Base-by-base conservation (phyloP, 2,113 vertebrate genomes). In the Eurypyga helias region DNA sequence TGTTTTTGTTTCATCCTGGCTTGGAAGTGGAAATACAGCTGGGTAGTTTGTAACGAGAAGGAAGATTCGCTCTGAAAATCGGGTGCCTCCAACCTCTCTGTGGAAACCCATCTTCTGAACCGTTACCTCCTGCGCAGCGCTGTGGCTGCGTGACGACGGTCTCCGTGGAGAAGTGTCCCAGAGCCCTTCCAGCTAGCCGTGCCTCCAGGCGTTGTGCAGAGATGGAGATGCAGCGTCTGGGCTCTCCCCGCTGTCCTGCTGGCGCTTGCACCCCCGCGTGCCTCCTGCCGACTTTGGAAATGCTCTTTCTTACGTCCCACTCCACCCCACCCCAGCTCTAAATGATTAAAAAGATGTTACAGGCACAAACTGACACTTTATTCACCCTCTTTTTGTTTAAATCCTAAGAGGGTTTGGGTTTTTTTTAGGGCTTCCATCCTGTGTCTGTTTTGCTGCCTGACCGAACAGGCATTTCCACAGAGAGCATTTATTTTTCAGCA, bases 401-500 rank as follows among this genome's bases (percentile, higher is more conserved):
- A 79, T 67, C 24, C 26, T n/a, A 25, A 38, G 36, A 24, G 60
- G 13, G 5, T 12, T n/a, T n/a, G 17, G 60, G 46, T 2, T 12
- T 76, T 70, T 83, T 61, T 83, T 52, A 36, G 43, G 28, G 21
- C 45, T 87, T 55, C 31, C 21, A 33, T 93, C 89, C 75, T 9
- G 13, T 36, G 38, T 80, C 64, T 90, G 29, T 34, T 90, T 91
- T 91, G 83, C 48, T 55, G 62, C 25, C 81, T 83, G 69, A 15
- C 60, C 75, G 51, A 70, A 28, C 20, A 78, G 76, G 25, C 38
- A 25, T 89, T 82, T 93, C 65, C 66, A 55, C 57, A 55, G 60
- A 73, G 58, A 77, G 13, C 89, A 21, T 90, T 75, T 87, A 38
- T 64, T 91, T 94, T 83, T 84, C 49, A 78, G 3, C 17, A 51